Evolutionary conservation across 2,113 vertebrate genomes (phyloP), one percentile per base, ranked within the genome.

Genomic region (Struthio camelus): DNA sequence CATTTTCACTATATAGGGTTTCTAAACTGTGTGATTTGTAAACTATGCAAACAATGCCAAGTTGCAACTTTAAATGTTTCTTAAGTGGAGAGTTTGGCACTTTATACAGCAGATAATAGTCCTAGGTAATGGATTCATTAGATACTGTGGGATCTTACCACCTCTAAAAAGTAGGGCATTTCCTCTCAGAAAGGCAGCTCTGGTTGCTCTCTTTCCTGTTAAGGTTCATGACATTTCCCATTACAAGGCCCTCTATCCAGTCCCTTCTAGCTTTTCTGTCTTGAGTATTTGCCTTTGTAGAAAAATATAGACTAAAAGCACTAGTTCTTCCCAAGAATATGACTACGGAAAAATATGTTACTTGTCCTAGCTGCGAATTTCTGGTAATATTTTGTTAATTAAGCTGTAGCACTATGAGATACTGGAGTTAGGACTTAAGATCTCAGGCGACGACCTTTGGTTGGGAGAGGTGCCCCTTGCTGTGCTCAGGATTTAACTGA

Each of bases 21-120:
- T 87, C 94, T 77, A 82, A 95, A 89, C 17, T 20, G 3, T 38
- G 59, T 69, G 34, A 85, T 87, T 73, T 95, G 44, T 83, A 93
- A 87, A 83, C 76, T 83, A 78, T 59, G 64, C 12, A 83, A 85
- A 83, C 0, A 1, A 89, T 44, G 25, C 18, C 36, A 90, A 87
- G 87, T 82, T 72, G 23, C 1, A 8, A 48, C 30, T 89, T 58
- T 73, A 94, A 96, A 40, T 83, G 58, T 66, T 94, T 40, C 27
- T 96, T 73, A 91, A 90, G 30, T 80, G 40, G 17, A 87, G 53
- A 77, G 17, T 91, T 89, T 85, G 48, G 36, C 23, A 85, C 69
- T 95, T 93, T 77, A 9, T 62, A 93, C 85, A 78, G 36, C 9
- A 93, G 75, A 62, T 91, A 96, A 90, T 85, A 80, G 76, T 88